Percentiles rank a stretch among this genome's conserved stretches.
Conservation (phyloP, 1,140 invertebrate species). For the Lepidurus arcticus region DNA sequence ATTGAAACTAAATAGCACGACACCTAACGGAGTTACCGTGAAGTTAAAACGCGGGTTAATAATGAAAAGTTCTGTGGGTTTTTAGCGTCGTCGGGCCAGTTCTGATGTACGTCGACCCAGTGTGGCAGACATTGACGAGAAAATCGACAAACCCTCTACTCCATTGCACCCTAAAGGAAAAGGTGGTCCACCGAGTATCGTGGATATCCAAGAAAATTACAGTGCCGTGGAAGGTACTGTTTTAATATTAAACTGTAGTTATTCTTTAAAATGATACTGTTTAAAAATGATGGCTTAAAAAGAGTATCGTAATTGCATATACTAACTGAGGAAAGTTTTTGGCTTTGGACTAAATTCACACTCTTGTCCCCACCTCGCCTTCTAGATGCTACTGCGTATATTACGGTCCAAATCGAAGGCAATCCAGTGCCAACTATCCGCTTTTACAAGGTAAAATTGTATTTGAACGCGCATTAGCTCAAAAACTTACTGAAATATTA, state of each 20-base stretch:
- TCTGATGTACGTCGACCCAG: slow-evolving; percentile 76
- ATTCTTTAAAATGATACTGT: no score
- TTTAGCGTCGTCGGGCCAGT: slow-evolving; percentile 74
- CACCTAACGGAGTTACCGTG: background rate
- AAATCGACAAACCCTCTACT: slow-evolving; percentile 82
- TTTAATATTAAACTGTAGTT: background rate
- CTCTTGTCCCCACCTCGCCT: slow-evolving; percentile 34
- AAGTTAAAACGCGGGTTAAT: background rate
- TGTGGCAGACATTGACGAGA: slow-evolving; percentile 77
- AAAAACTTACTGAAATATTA: slow-evolving; percentile 27
- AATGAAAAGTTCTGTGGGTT: slow-evolving; percentile 23
- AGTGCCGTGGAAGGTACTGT: slow-evolving; percentile 78
- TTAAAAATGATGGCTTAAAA: no score
- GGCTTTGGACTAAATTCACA: background rate
- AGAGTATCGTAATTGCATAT: background rate
- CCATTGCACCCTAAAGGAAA: slow-evolving; percentile 69
- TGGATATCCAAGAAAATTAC: slow-evolving; percentile 84
- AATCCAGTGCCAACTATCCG: slow-evolving; percentile 89
- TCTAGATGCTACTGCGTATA: slow-evolving; percentile 78
- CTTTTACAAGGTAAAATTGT: slow-evolving; percentile 75
- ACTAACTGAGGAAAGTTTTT: background rate
- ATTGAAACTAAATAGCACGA: background rate
- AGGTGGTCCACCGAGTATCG: slow-evolving; percentile 74
- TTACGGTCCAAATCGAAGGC: slow-evolving; percentile 81
- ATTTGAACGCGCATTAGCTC: slow-evolving; percentile 32